These are phyloP conservation scores for Nymphalis urticae DNA, from an alignment of 2,888 invertebrate species.

Conservation along the genomic window DNA sequence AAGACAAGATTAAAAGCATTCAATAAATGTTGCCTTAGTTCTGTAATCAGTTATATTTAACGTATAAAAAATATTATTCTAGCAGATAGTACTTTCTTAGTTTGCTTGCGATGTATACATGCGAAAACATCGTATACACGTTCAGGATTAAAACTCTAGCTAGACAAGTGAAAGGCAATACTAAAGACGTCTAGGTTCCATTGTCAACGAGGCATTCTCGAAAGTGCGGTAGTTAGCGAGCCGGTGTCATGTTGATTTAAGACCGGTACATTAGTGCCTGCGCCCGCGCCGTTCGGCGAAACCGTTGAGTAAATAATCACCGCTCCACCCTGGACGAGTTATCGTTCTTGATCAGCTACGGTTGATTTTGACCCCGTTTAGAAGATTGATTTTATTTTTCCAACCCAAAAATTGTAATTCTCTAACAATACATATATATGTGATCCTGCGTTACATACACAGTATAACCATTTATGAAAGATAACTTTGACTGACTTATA, in stretches of 20 bases:
- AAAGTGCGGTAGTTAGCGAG: conserved; percentile 39
- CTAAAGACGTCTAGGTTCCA: conserved; percentile 27
- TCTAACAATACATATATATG: too few species aligned
- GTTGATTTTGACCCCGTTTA: conserved; percentile 26
- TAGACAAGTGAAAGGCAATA: conserved; percentile 28
- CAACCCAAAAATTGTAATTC: not conserved
- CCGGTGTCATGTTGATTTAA: conserved; percentile 38
- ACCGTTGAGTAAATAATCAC: conserved; percentile 32
- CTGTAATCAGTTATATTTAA: too few species aligned
- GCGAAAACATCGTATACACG: not conserved
- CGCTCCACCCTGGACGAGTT: conserved; percentile 23
- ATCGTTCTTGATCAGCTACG: conserved; percentile 15
- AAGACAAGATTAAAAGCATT: too few species aligned
- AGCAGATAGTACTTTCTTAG: too few species aligned
- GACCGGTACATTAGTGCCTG: conserved; percentile 19
- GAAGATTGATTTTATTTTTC: not conserved
- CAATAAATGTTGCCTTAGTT: too few species aligned
- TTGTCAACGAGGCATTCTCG: conserved; percentile 34
- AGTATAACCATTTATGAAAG: too few species aligned
- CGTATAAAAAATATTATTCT: too few species aligned
- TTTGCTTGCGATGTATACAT: conserved; percentile 2
- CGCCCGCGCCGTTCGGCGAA: conserved; percentile 31
- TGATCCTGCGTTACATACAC: too few species aligned
- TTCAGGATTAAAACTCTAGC: conserved; percentile 10
- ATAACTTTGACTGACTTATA: too few species aligned